A percentile compares a stretch with the other conserved stretches of the same genome.
Conservation (phyloP, 1,140 invertebrate species). For the Ruditapes philippinarum region DNA sequence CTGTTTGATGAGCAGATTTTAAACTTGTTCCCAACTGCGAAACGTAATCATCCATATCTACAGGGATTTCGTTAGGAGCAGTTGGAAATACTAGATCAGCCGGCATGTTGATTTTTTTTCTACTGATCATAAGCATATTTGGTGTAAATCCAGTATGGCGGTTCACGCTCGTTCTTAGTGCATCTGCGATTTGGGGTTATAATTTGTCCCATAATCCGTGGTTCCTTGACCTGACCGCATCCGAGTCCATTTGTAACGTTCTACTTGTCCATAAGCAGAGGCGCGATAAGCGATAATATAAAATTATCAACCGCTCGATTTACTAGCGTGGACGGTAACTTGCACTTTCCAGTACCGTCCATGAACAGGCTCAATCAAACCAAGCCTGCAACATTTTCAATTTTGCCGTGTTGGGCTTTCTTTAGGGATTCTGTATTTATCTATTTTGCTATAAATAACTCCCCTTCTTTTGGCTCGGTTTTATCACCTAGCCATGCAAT, state of each 20-base stretch:
- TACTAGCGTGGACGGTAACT: no score
- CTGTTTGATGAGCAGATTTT: slow-evolving; percentile 21
- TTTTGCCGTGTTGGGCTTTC: no score
- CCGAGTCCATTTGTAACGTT: slow-evolving; percentile 74
- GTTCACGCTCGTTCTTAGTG: slow-evolving; percentile 28
- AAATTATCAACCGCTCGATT: slow-evolving; percentile 10
- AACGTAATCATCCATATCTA: slow-evolving; percentile 36
- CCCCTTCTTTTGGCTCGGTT: neutral
- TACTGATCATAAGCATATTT: slow-evolving; percentile 44
- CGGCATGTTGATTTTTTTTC: slow-evolving; percentile 51
- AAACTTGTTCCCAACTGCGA: neutral
- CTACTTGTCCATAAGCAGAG: slow-evolving; percentile 21
- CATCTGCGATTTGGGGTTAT: slow-evolving; percentile 27
- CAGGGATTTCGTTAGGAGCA: neutral
- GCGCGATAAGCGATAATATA: neutral
- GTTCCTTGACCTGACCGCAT: neutral
- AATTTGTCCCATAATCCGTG: slow-evolving; percentile 1
- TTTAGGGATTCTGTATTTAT: no score
- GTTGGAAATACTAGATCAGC: slow-evolving; percentile 41
- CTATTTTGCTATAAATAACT: slow-evolving; percentile 48
- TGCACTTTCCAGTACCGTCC: no score
- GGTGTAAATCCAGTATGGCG: slow-evolving; percentile 36
- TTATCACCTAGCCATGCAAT: neutral
- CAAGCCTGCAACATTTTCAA: no score
- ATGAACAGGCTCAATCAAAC: no score